phyloP scores from a whole-genome alignment of 2,888 invertebrate genomes.

The Bedellia somnulentella region DNA sequence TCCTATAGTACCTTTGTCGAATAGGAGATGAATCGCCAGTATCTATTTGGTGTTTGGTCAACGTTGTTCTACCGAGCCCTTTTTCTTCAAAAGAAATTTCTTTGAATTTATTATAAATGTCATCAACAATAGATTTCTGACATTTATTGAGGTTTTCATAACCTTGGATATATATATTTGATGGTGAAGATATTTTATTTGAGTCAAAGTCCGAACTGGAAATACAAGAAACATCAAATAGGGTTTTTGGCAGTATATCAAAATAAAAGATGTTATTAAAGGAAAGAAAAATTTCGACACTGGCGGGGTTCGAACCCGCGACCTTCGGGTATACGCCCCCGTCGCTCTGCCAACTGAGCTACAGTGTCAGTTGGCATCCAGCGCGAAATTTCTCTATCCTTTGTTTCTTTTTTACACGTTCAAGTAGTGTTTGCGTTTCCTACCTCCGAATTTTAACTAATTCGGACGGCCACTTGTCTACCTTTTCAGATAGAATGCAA shows the following conservation, averaged over 20 bases:
- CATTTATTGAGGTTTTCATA: constrained; percentile 1
- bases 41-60: constrained; percentile 2
- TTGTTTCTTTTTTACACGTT: no score
- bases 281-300: no score
- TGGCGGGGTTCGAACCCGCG: no score
- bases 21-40: constrained; percentile 4
- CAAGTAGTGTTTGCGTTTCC: no score
- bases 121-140: constrained; percentile 1
- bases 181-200: neutral
- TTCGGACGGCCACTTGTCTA: no score
- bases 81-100: constrained; percentile 9
- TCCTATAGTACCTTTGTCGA: constrained; percentile 10
- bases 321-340: no score
- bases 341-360: no score
- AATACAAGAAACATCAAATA: neutral
- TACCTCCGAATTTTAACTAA: no score
- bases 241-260: neutral
- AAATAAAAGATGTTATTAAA: no score
- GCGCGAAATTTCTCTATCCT: no score
- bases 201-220: neutral
- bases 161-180: neutral
- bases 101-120: constrained; percentile 8
- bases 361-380: no score
- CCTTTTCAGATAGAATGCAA: no score
- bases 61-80: constrained; percentile 10